phyloP scores from a whole-genome alignment of 2,113 vertebrate species.

The Esox niger region DNA sequence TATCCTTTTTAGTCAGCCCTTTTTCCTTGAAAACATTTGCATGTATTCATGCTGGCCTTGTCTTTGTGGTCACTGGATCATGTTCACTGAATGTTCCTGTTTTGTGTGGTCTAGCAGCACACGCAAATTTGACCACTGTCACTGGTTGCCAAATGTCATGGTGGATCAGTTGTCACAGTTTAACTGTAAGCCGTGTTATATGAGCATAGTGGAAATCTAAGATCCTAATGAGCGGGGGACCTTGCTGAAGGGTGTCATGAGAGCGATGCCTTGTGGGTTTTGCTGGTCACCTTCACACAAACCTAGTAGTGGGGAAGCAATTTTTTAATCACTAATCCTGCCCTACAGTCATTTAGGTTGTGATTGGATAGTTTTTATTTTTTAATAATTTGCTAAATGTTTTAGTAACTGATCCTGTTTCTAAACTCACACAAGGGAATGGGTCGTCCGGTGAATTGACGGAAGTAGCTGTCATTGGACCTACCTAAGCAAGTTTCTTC shows the following conservation, averaged over 20 bases:
- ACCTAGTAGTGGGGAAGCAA: not conserved
- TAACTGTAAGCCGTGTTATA: constrained; percentile 24
- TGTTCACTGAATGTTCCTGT: not conserved
- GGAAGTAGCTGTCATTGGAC: too few relatives aligned
- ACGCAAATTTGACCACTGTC: too few relatives aligned
- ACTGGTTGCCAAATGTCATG: constrained; percentile 9
- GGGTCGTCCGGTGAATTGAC: too few relatives aligned
- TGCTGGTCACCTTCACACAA: constrained; percentile 34
- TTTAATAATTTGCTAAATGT: too few relatives aligned
- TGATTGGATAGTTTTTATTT: too few relatives aligned
- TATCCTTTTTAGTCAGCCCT: not conserved
- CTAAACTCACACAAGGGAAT: too few relatives aligned
- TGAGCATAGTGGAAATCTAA: constrained; percentile 52
- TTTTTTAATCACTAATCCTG: not conserved
- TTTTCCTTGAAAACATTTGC: not conserved
- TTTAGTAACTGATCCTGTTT: too few relatives aligned
- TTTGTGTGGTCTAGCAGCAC: too few relatives aligned
- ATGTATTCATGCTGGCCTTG: not conserved
- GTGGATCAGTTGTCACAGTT: constrained; percentile 26
- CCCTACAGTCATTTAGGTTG: too few relatives aligned
- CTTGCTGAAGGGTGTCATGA: constrained; percentile 24
- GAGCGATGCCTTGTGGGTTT: constrained; percentile 18
- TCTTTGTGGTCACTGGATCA: not conserved
- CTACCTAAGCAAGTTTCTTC: too few relatives aligned
- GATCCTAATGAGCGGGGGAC: constrained; percentile 30